Base-by-base conservation (phyloP, 1,140 invertebrate genomes). In the Microplitis demolitor region DNA sequence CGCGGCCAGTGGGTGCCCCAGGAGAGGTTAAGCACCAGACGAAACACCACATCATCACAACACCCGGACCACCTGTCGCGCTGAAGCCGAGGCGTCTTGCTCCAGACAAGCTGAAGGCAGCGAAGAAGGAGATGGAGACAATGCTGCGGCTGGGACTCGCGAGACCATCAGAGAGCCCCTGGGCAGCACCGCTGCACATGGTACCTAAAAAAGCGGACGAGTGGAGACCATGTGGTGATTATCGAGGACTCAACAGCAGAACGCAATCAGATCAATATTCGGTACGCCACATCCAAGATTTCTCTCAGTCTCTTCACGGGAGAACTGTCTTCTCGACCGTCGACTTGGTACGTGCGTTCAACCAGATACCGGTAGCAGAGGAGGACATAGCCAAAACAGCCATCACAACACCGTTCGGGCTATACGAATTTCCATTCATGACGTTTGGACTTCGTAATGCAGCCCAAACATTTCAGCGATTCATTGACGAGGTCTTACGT, bases 291-390 rank as follows among this genome's bases (percentile, higher is more conserved):
- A 73, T 78, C 5, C 58, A 73, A 1, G 76, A 78, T 64, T 78
- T 79, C 11, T 72, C 74, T 80, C 51, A 61, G n/a, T 3, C 37
- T 2, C 67, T 89, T 2, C 50, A 70, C 0, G 85, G 83, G 0
- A 74, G 78, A 66, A n/a, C 80, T 82, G 34, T 90, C 90, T 68
- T 82, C 85, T 1, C 82, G 75, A 2, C n/a, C n/a, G 70, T 90
- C 1, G 89, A 91, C 77, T 68, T 89, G 1, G 62, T 76, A 0
- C 79, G 79, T 24, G 89, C 89, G 0, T 91, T 87, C 72, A 84
- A 87, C 76, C 89, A 87, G 71, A 83, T 88, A 16, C 84, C 81
- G 0, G 77, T 87, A 0, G 61, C 61, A 4, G 37, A 63, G 4
- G 73, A 76, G 0, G 82, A 88, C 61, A 77, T 85, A 5, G 45